Evolutionary conservation across 2,888 invertebrate genomes (phyloP), one percentile per base, ranked within the genome.

Genomic region (Carcina quercana): DNA sequence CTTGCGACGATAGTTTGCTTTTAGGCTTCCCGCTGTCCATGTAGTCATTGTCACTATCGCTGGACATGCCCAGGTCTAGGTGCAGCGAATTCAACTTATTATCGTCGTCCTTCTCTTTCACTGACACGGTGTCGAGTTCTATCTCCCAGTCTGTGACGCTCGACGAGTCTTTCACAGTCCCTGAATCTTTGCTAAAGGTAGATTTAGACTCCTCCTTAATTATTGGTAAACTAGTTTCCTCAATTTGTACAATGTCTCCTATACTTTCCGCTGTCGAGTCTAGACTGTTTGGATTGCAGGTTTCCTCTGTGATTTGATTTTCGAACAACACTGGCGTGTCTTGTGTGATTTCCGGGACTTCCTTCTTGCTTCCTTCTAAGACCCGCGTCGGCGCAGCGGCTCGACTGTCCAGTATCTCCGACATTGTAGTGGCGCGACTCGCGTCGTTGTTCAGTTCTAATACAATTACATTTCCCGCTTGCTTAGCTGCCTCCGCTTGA

Each of bases 111-210:
- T 83, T 82, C 11, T 68, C 71, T 38, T 80, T 82, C 15, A 68
- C 60, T n/a, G 72, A 53, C 11, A 70, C 86, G 19, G 87, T 83
- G 38, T 87, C 88, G 25, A 88, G 57, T 50, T 88, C 88, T 72
- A 87, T 86, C 57, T 88, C 88, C 88, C 88, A 88, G 45, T 88
- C 88, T 2, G 83, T 74, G 33, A 76, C 76, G 40, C 72, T 75
- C 28, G 83, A 71, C 12, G 79, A 64, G 37, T 76, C 74, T 39
- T 78, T 79, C 2, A 49, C 62, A 12, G 50, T 63, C n/a, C 70
- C 73, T 0, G 57, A 17, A 29, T 69, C 66, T 43, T 78, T 76
- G 28, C 47, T 53, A 38, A 56, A 66, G 38, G 47, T 66, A 2
- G 65, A 50, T 47, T 73, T 73, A 2, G 46, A 41, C 64, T 62